Evolutionary conservation across 2,113 vertebrate species (phyloP).

Genomic region (Pteropus alecto): DNA sequence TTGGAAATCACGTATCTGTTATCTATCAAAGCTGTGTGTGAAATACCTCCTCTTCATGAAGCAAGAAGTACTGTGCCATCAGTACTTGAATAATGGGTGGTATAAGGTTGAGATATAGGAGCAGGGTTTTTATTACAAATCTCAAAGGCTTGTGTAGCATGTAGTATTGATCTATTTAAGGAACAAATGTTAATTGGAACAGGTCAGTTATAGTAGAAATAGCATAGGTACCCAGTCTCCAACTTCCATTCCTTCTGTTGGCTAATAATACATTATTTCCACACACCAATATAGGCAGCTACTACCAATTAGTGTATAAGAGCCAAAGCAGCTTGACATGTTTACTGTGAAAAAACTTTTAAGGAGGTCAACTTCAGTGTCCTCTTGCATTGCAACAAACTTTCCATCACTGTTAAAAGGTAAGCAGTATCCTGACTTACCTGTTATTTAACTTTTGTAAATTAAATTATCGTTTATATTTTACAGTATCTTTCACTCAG

Average conservation of each 20-base stretch:
- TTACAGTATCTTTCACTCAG: background rate
- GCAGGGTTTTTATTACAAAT: background rate
- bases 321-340: background rate
- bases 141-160: background rate
- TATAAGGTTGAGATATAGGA: background rate
- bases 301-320: background rate
- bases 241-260: background rate
- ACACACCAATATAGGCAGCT: background rate
- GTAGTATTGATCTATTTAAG: background rate
- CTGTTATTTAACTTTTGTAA: background rate
- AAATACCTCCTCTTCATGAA: background rate
- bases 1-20: background rate
- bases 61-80: background rate
- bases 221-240: too few species aligned
- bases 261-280: background rate
- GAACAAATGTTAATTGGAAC: background rate
- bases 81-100: background rate
- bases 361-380: background rate
- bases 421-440: background rate
- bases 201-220: background rate
- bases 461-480: background rate
- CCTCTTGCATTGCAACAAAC: background rate
- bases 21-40: background rate
- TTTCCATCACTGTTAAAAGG: background rate
- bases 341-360: background rate